Evolutionary conservation across 1,140 invertebrate species (phyloP), one percentile per base, ranked within the genome.

Genomic region (Nomia melanderi): DNA sequence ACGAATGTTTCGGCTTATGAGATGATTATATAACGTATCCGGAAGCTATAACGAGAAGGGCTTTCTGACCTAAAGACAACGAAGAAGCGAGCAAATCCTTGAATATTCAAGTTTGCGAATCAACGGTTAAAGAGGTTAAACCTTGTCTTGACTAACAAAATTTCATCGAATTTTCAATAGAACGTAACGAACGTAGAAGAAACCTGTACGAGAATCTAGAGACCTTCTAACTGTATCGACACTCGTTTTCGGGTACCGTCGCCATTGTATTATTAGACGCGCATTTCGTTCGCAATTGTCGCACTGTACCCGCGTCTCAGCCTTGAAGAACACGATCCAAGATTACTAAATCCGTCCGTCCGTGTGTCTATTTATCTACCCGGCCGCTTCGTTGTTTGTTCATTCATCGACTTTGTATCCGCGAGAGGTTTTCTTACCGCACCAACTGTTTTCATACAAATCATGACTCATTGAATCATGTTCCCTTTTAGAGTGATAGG

Each of bases 261-360:
- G 17, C 25, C 3, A 20, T 31, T 5, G 57, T 63, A 50, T 64
- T 12, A 33, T 25, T 47, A 50, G 50, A 47, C 31, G 20, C n/a
- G 20, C 9, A 47, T 41, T 3, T 33, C 17, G 23, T 39, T 17
- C 20, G 27, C 20, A 25, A 31, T 12, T 14, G 25, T 44, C 12
- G n/a, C 31, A 23, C 11, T n/a, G 23, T 50, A 31, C 31, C 23
- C 12, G 12, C 14, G 0, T 2, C 1, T 2, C 20, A 64, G 41
- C 47, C 59, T 73, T 73, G 59, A 6, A 23, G 14, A 31, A 53
- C 33, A 39, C 47, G 31, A 29, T 17, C 56, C 29, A 31, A 64
- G 17, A 64, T 64, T 25, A 64, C 23, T 54, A 39, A 63, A 53
- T 63, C 39, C 23, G 31, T 60, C 27, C 8, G n/a, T 53, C 7